A percentile compares a stretch with the other conserved stretches of the same genome.
Conservation (phyloP, 2,113 vertebrate genomes). For the Cranoglanis bouderius region DNA sequence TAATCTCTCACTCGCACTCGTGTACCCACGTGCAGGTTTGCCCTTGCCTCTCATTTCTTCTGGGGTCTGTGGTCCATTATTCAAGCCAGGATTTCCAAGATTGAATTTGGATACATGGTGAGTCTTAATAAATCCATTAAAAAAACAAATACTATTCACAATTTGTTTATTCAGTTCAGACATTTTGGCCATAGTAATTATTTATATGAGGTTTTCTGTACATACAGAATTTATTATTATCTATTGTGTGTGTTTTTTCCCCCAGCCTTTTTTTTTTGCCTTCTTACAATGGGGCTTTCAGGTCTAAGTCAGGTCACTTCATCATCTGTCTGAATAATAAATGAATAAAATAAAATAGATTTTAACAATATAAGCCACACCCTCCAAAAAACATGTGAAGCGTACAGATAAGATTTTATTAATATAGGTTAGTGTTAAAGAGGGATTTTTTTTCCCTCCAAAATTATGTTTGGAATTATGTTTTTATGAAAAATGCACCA, state of each 20-base stretch:
- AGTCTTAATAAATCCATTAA: conserved; percentile 57
- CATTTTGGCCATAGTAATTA: neutral
- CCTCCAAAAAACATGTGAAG: too few species aligned
- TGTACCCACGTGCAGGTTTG: conserved; percentile 72
- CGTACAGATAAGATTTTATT: too few species aligned
- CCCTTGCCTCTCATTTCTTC: conserved; percentile 90
- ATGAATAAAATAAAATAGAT: neutral
- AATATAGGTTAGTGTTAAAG: too few species aligned
- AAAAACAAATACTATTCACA: neutral
- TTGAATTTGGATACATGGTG: conserved; percentile 94
- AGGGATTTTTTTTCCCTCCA: too few species aligned
- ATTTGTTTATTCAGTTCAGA: neutral
- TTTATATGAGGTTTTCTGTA: neutral
- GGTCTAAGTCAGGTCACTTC: neutral
- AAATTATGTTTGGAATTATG: too few species aligned
- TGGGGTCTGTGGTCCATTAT: conserved; percentile 96
- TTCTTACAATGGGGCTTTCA: too few species aligned
- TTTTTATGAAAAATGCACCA: too few species aligned
- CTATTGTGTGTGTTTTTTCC: neutral
- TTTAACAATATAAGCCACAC: too few species aligned
- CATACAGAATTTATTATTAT: neutral
- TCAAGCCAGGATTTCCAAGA: conserved; percentile 91
- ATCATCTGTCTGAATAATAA: neutral
- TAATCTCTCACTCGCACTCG: neutral
- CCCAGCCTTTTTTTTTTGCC: too few species aligned